Evolutionary conservation across 2,797 vertebrate genomes (phyloP), one percentile per base, ranked within the genome.

Genomic region (Alcedo quadribrachys): DNA sequence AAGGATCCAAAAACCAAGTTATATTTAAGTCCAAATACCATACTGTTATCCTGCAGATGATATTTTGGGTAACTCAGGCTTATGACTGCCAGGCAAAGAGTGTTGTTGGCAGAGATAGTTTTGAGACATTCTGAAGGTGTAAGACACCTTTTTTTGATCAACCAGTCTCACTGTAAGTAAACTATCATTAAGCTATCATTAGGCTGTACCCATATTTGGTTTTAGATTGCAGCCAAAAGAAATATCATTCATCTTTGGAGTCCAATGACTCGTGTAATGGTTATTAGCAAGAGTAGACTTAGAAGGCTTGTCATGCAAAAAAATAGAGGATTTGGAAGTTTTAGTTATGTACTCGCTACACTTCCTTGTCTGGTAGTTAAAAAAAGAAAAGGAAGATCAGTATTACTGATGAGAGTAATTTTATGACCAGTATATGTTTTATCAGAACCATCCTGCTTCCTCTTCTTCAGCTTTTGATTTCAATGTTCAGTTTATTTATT

Each of bases 261-360:
- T 13, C 25, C 62, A 51, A 32, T 60, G 18, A 63, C 22, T 70
- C 0, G 0, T n/a, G 1, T 43, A 42, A 68, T 33, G 30, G 67
- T 58, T 65, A 27, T 58, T 68, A 75, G 19, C 40, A 87, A 21
- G 7, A 43, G 50, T 25, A 88, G 46, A 74, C 15, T 48, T 73
- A 30, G 13, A 62, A 16, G 57, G 8, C 19, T 79, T 87, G 46
- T 8, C 10, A n/a, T 50, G 48, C 5, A 70, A 89, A 87, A 87
- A 54, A 3, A 35, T 43, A 43, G 68, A 89, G 22, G 15, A 85
- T 58, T 53, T 7, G 43, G 35, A 87, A 68, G 4, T 35, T 55
- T 75, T 37, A n/a, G 2, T 48, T 77, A 35, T 16, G 5, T 61
- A 28, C 0, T 76, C 12, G 4, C n/a, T 90, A 16, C 14, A 73